Conservation (phyloP, 2,797 vertebrate genomes). For the Enteromius paludinosus region DNA sequence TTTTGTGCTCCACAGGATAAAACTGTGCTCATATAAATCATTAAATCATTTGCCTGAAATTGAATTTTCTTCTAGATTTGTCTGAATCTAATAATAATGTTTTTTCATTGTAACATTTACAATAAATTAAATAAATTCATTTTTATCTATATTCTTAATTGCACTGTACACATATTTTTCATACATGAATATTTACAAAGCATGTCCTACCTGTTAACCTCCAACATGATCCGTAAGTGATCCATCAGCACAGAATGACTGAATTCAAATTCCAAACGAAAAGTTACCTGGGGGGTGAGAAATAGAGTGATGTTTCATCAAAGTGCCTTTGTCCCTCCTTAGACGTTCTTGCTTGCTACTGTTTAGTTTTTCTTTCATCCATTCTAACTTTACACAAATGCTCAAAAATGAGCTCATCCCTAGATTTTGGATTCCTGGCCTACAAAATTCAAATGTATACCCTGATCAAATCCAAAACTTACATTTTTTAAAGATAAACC, state of each 20-base stretch:
- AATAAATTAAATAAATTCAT: not conserved
- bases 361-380: not conserved
- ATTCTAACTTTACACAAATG: not conserved
- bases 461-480: not conserved
- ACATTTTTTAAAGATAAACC: not conserved
- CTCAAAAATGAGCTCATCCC: not conserved
- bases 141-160: not conserved
- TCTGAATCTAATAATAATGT: not conserved
- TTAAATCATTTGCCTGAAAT: not conserved
- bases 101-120: not conserved
- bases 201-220: slow-evolving; percentile 82
- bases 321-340: not conserved
- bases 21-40: not conserved
- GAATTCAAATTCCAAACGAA: slow-evolving; percentile 96
- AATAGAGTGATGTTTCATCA: not conserved
- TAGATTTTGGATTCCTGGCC: too few relatives aligned
- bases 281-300: slow-evolving; percentile 80
- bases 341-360: not conserved
- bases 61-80: not conserved
- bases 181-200: not conserved
- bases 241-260: slow-evolving; percentile 86
- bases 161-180: not conserved
- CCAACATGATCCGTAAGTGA: slow-evolving; percentile 82
- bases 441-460: not conserved
- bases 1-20: slow-evolving; percentile 5